These are phyloP conservation scores for Odobenus rosmarus DNA, from an alignment of 2,113 vertebrate genomes.

Conservation along the genomic window DNA sequence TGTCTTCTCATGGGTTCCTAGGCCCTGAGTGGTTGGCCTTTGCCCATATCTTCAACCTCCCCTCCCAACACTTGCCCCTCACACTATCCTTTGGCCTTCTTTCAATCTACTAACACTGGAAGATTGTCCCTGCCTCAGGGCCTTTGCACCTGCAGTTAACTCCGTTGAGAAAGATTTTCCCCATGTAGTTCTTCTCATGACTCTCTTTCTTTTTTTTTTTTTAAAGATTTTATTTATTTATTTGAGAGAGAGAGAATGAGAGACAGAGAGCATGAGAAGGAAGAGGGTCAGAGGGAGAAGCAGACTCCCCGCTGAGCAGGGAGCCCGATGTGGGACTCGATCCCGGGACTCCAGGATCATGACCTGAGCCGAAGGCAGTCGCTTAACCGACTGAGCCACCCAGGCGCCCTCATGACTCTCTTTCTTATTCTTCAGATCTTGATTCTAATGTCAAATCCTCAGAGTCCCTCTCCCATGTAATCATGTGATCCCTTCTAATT, in stretches of 20 bases:
- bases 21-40: neutral
- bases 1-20: neutral
- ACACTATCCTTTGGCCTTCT: neutral
- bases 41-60: neutral
- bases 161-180: neutral
- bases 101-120: neutral
- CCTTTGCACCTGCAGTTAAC: neutral
- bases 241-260: too few species aligned
- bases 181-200: neutral
- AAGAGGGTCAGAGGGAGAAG: too few species aligned
- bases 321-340: too few species aligned
- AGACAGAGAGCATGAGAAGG: too few species aligned
- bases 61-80: neutral
- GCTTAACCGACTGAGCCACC: too few species aligned
- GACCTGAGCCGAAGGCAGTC: too few species aligned
- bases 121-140: neutral
- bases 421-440: neutral
- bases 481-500: neutral
- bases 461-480: neutral
- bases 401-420: neutral
- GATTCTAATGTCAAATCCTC: neutral
- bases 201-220: conserved; percentile 19
- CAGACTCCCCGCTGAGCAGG: too few species aligned
- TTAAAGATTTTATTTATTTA: too few species aligned
- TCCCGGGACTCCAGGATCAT: too few species aligned